These are phyloP conservation scores for Xylota sylvarum DNA, from an alignment of 2,888 invertebrate genomes.

Conservation along the genomic window DNA sequence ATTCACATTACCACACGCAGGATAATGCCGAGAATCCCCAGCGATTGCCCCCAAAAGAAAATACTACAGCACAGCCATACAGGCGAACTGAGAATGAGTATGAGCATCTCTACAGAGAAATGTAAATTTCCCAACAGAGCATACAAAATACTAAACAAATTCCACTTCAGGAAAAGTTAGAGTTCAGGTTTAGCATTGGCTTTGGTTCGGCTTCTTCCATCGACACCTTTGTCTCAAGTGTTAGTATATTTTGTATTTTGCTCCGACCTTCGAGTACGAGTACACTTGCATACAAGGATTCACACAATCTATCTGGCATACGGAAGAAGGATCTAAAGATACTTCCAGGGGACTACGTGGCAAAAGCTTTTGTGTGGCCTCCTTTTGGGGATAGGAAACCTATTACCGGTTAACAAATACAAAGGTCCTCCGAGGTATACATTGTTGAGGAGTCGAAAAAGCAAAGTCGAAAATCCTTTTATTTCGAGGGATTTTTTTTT, in stretches of 20 bases:
- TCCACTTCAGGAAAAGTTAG: conserved; percentile 43
- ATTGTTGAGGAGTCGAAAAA: conserved; percentile 5
- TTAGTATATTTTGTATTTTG: conserved; percentile 14
- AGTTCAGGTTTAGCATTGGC: conserved; percentile 29
- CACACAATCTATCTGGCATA: conserved; percentile 1
- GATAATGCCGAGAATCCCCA: conserved; percentile 50
- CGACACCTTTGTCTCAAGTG: conserved; percentile 70
- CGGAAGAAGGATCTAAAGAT: conserved; percentile 47
- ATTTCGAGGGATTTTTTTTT: conserved; percentile 24
- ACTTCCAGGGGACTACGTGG: conserved; percentile 44
- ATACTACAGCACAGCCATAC: conserved; percentile 38
- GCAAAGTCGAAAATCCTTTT: conserved; percentile 44
- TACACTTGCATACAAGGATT: background rate
- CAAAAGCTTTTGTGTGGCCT: conserved; percentile 50
- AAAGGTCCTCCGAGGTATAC: conserved; percentile 51
- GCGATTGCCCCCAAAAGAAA: conserved; percentile 24
- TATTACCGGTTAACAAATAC: conserved; percentile 74
- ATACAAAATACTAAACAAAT: conserved; percentile 59
- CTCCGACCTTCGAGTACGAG: conserved; percentile 23
- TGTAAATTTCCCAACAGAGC: conserved; percentile 36
- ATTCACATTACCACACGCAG: conserved; percentile 66
- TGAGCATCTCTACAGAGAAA: conserved; percentile 7
- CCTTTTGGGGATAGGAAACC: conserved; percentile 49
- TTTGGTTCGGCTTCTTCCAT: conserved; percentile 45
- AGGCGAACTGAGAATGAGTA: background rate